Evolutionary conservation across 2,888 invertebrate genomes (phyloP).

Genomic region (Agrochola circellaris): DNA sequence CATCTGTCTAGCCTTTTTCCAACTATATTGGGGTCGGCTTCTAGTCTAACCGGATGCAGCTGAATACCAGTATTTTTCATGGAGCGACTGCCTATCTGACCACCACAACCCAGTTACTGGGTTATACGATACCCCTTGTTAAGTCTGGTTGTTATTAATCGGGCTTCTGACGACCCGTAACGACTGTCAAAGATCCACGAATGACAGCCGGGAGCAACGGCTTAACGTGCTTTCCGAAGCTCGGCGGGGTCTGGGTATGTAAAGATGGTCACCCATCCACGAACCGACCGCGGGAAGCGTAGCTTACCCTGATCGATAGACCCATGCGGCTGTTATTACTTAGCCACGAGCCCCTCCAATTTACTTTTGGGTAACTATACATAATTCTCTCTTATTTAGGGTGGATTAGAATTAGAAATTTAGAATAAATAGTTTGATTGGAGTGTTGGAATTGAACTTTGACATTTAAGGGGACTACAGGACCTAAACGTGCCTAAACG

Average conservation of each 20-base stretch:
- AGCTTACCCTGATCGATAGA: not conserved
- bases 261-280: not conserved
- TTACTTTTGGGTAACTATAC: not conserved
- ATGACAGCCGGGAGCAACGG: too few relatives aligned
- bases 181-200: not conserved
- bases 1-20: not conserved
- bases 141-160: too few relatives aligned
- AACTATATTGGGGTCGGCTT: too few relatives aligned
- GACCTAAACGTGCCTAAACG: too few relatives aligned
- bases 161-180: not conserved
- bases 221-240: not conserved
- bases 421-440: not conserved
- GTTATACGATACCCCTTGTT: not conserved
- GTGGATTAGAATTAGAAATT: not conserved
- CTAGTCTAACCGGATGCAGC: too few relatives aligned
- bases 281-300: not conserved
- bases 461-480: too few relatives aligned
- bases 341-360: not conserved
- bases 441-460: constrained; percentile 18
- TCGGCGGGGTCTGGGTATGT: not conserved
- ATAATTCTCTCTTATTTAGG: not conserved
- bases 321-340: not conserved
- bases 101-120: not conserved
- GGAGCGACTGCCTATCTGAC: not conserved
- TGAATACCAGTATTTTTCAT: too few relatives aligned